Base-by-base conservation (phyloP, 1,140 invertebrate species). In the Lepidurus couesii region DNA sequence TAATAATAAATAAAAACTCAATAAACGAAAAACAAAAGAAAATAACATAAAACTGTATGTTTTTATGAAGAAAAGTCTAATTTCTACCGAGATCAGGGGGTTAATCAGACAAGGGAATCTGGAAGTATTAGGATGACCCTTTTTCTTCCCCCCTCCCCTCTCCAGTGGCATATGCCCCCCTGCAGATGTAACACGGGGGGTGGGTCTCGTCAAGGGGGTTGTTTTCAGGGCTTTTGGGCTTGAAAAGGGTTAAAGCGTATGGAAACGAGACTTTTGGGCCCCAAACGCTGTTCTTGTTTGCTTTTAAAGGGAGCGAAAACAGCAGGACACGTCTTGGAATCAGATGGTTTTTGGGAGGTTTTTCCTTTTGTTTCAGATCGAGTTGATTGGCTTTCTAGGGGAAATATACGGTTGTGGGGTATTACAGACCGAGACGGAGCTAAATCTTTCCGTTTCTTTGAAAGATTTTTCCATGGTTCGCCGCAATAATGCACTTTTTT, bases 81-180 rank as follows among this genome's bases (percentile, higher is more conserved):
- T 65, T 65, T 65, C 21, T 65, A 65, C 53, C 21, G 34, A 65
- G 16, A n/a, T 21, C 53, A 65, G n/a, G 53, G 53, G 53, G n/a
- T 13, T n/a, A 65, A 65, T 65, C 53, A 65, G 53, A 65, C 53
- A 65, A 65, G 53, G 13, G 21, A 65, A 65, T 65, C 53, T 65
- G 53, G 53, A 65, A 65, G 53, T 65, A 65, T 65, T 65, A 65
- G 53, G 53, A 65, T 65, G 53, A 65, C 53, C 53, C 53, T 65
- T 65, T 13, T 13, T 65, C 34, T 34, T 34, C 34, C 34, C 34
- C 34, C 34, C 34, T 34, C 34, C 34, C 34, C 34, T 34, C 34
- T 65, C 21, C 53, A 65, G 53, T 65, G 53, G 53, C 53, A 65
- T 34, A 34, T 65, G 53, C 53, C 53, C 53, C 47, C 53, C 53